Base-by-base conservation (phyloP, 2,888 invertebrate species). In the Limulus polyphemus region DNA sequence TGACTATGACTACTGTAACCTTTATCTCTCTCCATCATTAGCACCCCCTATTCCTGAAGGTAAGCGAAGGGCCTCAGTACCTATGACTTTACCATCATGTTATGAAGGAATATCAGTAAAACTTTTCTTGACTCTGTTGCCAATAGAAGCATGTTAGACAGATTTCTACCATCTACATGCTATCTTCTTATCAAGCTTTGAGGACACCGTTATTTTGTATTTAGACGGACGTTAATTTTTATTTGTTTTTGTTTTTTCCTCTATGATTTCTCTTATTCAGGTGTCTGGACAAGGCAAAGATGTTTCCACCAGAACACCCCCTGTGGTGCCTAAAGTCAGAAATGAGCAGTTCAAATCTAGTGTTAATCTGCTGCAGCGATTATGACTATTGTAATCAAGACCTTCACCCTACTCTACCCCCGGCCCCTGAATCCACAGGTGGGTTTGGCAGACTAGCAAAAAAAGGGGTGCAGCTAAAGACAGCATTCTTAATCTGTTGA, bases 361-460 rank as follows among this genome's bases (percentile, higher is more conserved):
- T 86, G 82, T 83, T 83, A 80, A 85, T 87, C 81, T 89, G 88
- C 84, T 89, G 89, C 83, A 83, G 84, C 78, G 80, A 84, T 75
- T 81, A 82, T 81, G 74, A 77, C 72, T 84, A 83, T 83, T 88
- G 88, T 83, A 88, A 88, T 81, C 81, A 79, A 74, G 80, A 81
- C 74, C 81, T 87, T 79, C 82, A 79, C 76, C 83, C 86, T 76
- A 81, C 81, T 77, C 82, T 87, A 76, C 82, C 57, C 17, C 59
- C 82, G 76, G 80, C 80, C 77, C 81, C 79, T 48, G 62, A 64
- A 78, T 79, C 80, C 76, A 79, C 82, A 85, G 85, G 85, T 86
- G 85, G 70, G 63, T 63, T 63, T 16, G 32, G 5, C 32, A 32
- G 32, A 7, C 32, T 32, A 32, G 32, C 32, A 32, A 32, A 32